These are phyloP conservation scores for Eublepharis macularius DNA, from an alignment of 2,113 vertebrate species.

Conservation along the genomic window DNA sequence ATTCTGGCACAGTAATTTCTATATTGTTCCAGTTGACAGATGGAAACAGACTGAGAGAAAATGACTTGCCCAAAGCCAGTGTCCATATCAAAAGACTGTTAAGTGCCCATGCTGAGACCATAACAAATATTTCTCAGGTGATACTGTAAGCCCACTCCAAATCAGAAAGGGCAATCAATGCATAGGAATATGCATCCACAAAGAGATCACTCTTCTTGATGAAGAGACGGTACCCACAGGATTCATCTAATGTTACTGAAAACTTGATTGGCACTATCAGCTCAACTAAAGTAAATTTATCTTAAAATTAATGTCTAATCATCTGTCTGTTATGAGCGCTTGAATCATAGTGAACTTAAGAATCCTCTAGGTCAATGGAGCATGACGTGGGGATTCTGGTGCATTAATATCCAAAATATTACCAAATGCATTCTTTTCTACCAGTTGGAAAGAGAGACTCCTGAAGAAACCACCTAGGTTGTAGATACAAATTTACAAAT, in stretches of 20 bases:
- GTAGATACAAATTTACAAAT: neutral
- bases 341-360: neutral
- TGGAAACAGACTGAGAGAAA: neutral
- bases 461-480: fast-evolving
- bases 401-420: neutral
- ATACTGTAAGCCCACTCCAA: neutral
- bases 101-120: neutral
- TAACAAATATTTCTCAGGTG: neutral
- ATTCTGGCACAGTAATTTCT: neutral
- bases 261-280: neutral
- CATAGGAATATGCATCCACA: too few species aligned
- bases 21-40: neutral
- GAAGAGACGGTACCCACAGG: neutral
- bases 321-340: neutral
- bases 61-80: neutral
- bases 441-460: fast-evolving
- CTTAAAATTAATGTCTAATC: neutral
- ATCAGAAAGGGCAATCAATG: neutral
- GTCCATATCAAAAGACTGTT: too few species aligned
- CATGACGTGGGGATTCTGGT: neutral
- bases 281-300: neutral
- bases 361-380: neutral
- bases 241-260: neutral
- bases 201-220: neutral
- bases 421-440: neutral